A percentile compares a stretch with the other conserved stretches of the same genome.
Conservation (phyloP, 2,113 vertebrate species). For the Laticauda colubrina region DNA sequence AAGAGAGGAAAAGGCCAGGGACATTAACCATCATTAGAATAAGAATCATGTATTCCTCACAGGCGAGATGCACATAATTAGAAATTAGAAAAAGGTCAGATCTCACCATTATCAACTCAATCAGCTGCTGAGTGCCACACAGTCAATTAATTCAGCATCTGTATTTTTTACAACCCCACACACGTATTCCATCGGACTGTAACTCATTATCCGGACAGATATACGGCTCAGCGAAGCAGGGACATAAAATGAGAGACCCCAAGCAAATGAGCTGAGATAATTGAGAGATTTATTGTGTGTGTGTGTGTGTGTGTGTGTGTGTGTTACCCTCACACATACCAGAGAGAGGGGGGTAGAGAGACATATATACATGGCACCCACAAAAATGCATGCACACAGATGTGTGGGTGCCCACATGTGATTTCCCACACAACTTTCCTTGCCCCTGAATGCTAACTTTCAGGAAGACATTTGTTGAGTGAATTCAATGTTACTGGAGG, state of each 20-base stretch:
- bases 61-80: slow-evolving; percentile 85
- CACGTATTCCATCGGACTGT: slow-evolving; percentile 79
- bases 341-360: no score
- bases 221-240: slow-evolving; percentile 79
- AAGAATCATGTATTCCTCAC: slow-evolving; percentile 74
- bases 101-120: slow-evolving; percentile 85
- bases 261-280: slow-evolving; percentile 91
- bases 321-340: not conserved
- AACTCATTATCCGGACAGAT: slow-evolving; percentile 89
- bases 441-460: slow-evolving; percentile 91
- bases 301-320: no score
- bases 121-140: slow-evolving; percentile 87
- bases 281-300: slow-evolving; percentile 90
- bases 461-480: slow-evolving; percentile 60
- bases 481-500: not conserved
- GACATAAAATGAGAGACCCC: slow-evolving; percentile 86
- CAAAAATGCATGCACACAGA: slow-evolving; percentile 19
- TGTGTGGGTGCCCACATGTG: no score
- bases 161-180: slow-evolving; percentile 94
- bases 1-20: slow-evolving; percentile 59
- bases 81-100: slow-evolving; percentile 90
- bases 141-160: slow-evolving; percentile 99
- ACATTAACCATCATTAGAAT: slow-evolving; percentile 73
- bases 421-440: slow-evolving; percentile 66
- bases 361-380: slow-evolving; percentile 28